Evolutionary conservation across 2,113 vertebrate genomes (phyloP).

Genomic region (Paradoxurus hermaphroditus): DNA sequence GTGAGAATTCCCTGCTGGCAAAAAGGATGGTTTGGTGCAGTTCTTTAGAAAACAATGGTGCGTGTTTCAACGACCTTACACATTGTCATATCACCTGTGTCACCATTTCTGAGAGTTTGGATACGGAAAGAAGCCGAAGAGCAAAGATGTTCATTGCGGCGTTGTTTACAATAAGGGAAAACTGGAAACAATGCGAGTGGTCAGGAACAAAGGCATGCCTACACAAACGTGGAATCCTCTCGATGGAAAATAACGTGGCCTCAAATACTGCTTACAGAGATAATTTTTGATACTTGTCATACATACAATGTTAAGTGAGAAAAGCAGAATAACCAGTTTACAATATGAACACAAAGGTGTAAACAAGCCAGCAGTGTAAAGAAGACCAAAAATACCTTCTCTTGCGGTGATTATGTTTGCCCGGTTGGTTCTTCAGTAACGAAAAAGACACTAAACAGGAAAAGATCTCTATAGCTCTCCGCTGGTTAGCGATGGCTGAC

Average conservation of each 20-base stretch:
- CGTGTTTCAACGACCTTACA: background rate
- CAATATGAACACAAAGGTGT: background rate
- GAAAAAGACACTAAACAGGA: background rate
- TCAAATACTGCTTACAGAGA: background rate
- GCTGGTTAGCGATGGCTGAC: background rate
- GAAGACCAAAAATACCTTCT: background rate
- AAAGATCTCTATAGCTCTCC: background rate
- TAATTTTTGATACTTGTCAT: background rate
- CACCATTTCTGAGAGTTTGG: background rate
- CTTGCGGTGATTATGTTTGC: background rate
- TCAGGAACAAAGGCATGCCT: background rate
- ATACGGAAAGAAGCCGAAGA: background rate
- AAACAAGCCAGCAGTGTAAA: background rate
- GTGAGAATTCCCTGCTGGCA: background rate
- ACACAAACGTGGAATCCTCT: background rate
- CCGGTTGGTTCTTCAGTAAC: background rate
- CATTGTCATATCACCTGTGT: background rate
- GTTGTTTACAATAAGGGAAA: background rate
- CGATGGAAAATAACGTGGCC: background rate
- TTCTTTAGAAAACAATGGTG: background rate
- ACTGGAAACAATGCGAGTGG: background rate
- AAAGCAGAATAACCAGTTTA: background rate
- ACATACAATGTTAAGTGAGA: background rate
- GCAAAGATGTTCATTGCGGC: background rate
- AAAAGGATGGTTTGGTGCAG: background rate